Conservation (phyloP, 2,797 vertebrate species). For the Platyrinchus mystaceus region DNA sequence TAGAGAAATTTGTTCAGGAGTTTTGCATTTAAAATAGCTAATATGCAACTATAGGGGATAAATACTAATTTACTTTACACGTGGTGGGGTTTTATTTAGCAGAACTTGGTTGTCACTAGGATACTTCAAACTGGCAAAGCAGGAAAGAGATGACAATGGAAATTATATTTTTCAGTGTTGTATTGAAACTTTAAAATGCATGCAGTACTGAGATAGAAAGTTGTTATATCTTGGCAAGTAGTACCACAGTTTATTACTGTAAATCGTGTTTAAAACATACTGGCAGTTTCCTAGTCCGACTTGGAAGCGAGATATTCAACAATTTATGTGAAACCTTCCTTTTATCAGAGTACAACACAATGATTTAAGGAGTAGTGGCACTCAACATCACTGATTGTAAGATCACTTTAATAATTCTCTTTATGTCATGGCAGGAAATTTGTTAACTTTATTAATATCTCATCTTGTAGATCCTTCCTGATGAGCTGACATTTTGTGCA, state of each 20-base stretch:
- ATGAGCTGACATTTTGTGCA: background rate
- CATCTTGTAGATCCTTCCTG: background rate
- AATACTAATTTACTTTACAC: background rate
- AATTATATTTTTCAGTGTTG: background rate
- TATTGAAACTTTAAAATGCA: background rate
- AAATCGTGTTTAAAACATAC: background rate
- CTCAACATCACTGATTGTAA: background rate
- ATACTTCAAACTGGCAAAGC: background rate
- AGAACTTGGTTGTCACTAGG: background rate
- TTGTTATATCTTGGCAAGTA: background rate
- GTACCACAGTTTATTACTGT: background rate
- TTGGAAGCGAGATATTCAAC: background rate
- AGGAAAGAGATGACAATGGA: background rate
- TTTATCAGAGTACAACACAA: background rate
- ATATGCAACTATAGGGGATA: background rate
- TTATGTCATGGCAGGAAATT: background rate
- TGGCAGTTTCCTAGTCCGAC: background rate
- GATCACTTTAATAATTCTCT: constrained; percentile 38
- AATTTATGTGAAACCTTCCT: background rate
- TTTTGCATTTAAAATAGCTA: background rate
- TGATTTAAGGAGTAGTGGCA: constrained; percentile 1
- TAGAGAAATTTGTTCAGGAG: background rate
- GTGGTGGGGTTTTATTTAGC: background rate
- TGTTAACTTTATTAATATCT: constrained; percentile 23
- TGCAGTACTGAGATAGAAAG: background rate